Conservation (phyloP, 2,797 vertebrate species). For the Neosalanx taihuensis region DNA sequence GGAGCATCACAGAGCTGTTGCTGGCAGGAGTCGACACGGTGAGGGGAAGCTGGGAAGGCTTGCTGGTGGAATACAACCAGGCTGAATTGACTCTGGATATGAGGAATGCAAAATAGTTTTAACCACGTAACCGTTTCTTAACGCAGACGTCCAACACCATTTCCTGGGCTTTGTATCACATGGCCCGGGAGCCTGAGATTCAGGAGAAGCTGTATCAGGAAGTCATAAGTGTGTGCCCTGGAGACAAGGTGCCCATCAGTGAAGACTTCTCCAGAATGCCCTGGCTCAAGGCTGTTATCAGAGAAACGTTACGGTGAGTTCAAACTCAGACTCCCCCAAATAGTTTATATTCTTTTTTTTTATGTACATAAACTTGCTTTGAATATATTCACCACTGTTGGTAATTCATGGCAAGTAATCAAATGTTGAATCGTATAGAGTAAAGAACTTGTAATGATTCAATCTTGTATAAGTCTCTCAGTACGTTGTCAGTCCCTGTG, state of each 20-base stretch:
- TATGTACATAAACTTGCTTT: not conserved
- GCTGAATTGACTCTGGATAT: not conserved
- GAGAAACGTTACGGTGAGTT: conserved; percentile 74
- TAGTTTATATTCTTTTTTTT: not conserved
- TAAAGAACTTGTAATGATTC: not conserved
- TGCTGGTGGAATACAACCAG: not conserved
- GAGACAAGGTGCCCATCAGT: conserved; percentile 61
- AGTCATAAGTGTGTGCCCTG: conserved; percentile 64
- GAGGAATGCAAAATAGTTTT: not conserved
- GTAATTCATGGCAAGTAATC: not conserved
- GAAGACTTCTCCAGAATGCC: conserved; percentile 71
- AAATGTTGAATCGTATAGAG: not conserved
- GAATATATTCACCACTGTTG: not conserved
- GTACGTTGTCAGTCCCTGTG: not conserved
- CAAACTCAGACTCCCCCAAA: not conserved
- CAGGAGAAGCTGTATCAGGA: conserved; percentile 73
- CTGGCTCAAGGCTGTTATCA: conserved; percentile 72
- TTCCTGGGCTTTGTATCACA: conserved; percentile 72
- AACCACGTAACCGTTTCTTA: not conserved
- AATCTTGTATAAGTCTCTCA: not conserved
- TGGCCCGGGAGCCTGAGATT: conserved; percentile 68
- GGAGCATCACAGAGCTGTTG: conserved; percentile 77
- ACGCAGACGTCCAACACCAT: conserved; percentile 79
- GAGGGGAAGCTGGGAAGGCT: conserved; percentile 28
- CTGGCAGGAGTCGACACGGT: conserved; percentile 81